A percentile compares a stretch with the other conserved stretches of the same genome.
These are phyloP conservation scores for Coptodon rendalli DNA, from an alignment of 2,113 vertebrate species.

Conservation along the genomic window DNA sequence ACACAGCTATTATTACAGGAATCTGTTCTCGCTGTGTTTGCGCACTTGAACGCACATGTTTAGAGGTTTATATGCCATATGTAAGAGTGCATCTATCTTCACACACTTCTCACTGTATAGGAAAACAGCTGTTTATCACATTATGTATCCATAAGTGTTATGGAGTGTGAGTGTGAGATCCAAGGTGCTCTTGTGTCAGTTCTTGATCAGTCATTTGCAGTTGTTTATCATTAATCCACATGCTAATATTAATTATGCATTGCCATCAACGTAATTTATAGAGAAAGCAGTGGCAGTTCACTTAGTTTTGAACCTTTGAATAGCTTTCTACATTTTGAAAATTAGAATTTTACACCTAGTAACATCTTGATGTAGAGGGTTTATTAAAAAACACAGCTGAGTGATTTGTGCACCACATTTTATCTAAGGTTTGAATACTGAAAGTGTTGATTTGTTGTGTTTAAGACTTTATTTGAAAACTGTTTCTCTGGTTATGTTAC, in stretches of 20 bases:
- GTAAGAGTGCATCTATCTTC: neutral
- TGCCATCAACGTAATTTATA: neutral
- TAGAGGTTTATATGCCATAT: neutral
- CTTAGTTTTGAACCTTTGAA: neutral
- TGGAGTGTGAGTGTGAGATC: neutral
- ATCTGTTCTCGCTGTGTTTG: neutral
- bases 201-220: neutral
- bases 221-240: conserved; percentile 9
- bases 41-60: neutral
- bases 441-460: neutral
- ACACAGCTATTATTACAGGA: conserved; percentile 1
- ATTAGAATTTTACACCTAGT: neutral
- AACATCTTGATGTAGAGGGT: rapidly evolving
- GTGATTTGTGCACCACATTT: neutral
- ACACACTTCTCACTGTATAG: conserved; percentile 18
- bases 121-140: conserved; percentile 48
- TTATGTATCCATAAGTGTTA: conserved; percentile 43
- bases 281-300: neutral
- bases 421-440: neutral
- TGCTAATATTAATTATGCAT: conserved; percentile 9
- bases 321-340: neutral
- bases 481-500: neutral
- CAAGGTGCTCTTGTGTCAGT: neutral
- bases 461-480: neutral
- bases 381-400: neutral